These are phyloP conservation scores for Lacerta agilis DNA, from an alignment of 2,797 vertebrate species.

Conservation along the genomic window DNA sequence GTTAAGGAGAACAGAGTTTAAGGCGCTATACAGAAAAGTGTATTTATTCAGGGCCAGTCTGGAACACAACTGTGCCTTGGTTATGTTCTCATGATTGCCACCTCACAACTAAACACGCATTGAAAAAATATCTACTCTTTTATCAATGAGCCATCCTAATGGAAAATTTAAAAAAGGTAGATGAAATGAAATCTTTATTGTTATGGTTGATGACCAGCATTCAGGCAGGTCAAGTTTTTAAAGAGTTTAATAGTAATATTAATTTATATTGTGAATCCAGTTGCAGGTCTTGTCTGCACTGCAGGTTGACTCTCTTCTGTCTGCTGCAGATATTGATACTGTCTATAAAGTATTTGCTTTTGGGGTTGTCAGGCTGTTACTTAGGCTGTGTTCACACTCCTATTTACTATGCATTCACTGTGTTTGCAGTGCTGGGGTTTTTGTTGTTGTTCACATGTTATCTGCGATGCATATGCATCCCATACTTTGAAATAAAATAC, in stretches of 20 bases:
- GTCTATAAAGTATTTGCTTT: background rate
- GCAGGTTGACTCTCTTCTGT: background rate
- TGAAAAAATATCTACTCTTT: background rate
- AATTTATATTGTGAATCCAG: background rate
- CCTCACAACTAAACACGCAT: background rate
- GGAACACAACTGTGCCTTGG: background rate
- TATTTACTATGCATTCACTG: no score
- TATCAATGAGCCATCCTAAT: background rate
- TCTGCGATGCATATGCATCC: no score
- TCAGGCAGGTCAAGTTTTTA: no score
- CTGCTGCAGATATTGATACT: background rate
- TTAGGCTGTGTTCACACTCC: no score
- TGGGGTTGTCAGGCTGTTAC: no score
- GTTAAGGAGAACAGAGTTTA: background rate
- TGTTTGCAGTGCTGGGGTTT: no score
- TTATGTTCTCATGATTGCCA: background rate
- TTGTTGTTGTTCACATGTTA: no score
- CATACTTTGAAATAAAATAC: no score
- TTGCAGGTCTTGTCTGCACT: background rate
- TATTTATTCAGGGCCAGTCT: background rate
- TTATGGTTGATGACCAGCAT: no score
- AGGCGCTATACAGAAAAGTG: background rate
- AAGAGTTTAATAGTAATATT: no score
- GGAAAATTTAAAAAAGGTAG: background rate
- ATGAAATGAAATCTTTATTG: no score